Evolutionary conservation across 92 coral and sea anemone species (phyloP), one percentile per base, ranked within the genome.

Genomic region (Isaurus tuberculatus): DNA sequence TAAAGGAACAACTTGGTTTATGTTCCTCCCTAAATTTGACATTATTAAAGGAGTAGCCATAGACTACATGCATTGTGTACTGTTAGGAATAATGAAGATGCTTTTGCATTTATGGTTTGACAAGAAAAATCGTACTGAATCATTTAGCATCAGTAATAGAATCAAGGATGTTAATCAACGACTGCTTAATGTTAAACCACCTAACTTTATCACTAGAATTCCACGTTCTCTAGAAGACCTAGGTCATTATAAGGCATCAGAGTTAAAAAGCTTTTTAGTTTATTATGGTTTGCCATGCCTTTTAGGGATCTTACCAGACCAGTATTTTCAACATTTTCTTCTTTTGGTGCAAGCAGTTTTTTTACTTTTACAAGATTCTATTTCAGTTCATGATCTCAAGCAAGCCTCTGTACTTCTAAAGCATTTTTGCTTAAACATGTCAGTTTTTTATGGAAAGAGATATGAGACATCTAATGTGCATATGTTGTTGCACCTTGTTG

Each of bases 1-100:
- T 23, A 86, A 90, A 68, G 90, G 92, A 33, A 89, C 90, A 80
- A 74, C 84, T 53, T 90, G 92, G 92, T 68, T 86, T 81, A 84
- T 84, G 44, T 89, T 72, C 6, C 58, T 86, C 42, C 57, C 75
- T 17, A 48, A 75, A 42, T 61, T 82, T 51, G 93, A 86, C 82
- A 36, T 90, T 42, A 66, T 61, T 37, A 83, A 57, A 79, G 90
- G 93, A 61, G 84, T 85, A 20, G 86, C 81, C 32, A 74, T 90
- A 48, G 93, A 90, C 63, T 90, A 78, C 37, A 87, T 86, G 93
- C 93, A 87, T 73, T 83, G 87, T 51, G 88, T 83, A 23, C 84
- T 90, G 23, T 82, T 85, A 63, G 89, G 92, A 13, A 53, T 80
- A 70, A 84, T 85, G 61, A 85, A 89, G 40, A 44, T 69, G 61